phyloP scores from a whole-genome alignment of 2,113 vertebrate genomes.

The Rhabdomys dilectus region DNA sequence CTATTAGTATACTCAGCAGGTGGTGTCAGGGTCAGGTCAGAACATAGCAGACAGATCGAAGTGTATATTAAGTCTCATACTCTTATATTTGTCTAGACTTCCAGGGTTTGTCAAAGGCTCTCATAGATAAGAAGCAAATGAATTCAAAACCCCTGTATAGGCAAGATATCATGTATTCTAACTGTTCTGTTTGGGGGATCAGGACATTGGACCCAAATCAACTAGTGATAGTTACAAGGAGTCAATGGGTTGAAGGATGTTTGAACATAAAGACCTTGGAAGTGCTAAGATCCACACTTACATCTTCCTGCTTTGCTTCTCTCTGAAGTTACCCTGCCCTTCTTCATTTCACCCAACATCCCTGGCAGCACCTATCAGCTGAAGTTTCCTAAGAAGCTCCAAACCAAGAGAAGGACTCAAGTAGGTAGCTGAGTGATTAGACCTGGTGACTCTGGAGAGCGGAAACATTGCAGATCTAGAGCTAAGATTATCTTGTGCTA shows the following conservation, averaged over 20 bases:
- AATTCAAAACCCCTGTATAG: not conserved
- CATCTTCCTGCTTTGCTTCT: not conserved
- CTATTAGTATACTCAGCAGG: fast-evolving
- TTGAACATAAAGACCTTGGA: fast-evolving
- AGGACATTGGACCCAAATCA: not conserved
- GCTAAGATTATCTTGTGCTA: not conserved
- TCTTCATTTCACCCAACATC: no score
- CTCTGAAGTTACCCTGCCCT: not conserved
- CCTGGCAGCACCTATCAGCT: not conserved
- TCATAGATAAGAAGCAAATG: not conserved
- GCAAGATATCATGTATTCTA: not conserved
- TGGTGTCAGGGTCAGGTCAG: not conserved
- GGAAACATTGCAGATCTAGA: not conserved
- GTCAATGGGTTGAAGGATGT: not conserved
- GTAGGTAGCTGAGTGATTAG: not conserved
- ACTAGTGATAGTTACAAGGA: fast-evolving
- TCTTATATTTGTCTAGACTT: not conserved
- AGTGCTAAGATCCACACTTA: not conserved
- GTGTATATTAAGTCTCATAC: not conserved
- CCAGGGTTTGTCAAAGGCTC: not conserved
- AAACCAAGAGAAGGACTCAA: not conserved
- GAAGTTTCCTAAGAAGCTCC: not conserved
- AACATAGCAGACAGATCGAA: no score
- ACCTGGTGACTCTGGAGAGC: not conserved
- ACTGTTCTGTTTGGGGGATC: not conserved